Evolutionary conservation across 2,797 vertebrate species (phyloP), one percentile per base, ranked within the genome.

Genomic region (Phoeniculus purpureus): DNA sequence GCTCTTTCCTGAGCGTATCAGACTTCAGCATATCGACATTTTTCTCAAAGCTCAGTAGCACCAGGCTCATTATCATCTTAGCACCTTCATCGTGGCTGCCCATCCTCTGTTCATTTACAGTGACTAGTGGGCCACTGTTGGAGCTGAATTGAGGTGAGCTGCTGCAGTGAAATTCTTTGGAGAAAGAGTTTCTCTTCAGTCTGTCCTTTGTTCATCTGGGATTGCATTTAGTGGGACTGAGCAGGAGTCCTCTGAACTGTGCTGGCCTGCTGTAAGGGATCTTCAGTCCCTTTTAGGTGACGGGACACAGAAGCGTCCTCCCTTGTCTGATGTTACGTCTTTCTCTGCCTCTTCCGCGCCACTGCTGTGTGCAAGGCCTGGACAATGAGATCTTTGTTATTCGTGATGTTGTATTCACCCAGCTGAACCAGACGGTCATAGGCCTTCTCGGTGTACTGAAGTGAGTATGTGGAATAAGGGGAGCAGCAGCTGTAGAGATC

Each of bases 371-470:
- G 56, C 79, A 99, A 61, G 21, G 96, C 97, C 71, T 97, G 88
- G 1, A 97, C 27, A 61, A 98, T 97, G 32, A 85, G 83, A 8
- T 97, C 87, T 48, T 96, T 74, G 20, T 98, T 98, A 80, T 98
- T 98, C 59, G 96, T 82, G 75, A 98, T 93, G 91, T 98, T 99
- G 81, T 98, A 99, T 87, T 97, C 95, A 0, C 93, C 95, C 86
- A 99, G 95, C 6, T 97, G 96, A 80, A 98, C 94, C 82, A 98
- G 84, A 59, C 93, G 79, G 87, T 98, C 97, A 6, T 91, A 99
- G 5, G 87, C 97, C 4, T 94, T 75, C 16, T 97, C 92, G 0
- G 96, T 94, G 92, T 98, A 98, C 0, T 97, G 98, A 70, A 98
- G 16, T n/a, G 98, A 96, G 6, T 96, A 96, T 5, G 98, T 98